Evolutionary conservation across 2,113 vertebrate genomes (phyloP), one percentile per base, ranked within the genome.

Genomic region (Gadus chalcogrammus): DNA sequence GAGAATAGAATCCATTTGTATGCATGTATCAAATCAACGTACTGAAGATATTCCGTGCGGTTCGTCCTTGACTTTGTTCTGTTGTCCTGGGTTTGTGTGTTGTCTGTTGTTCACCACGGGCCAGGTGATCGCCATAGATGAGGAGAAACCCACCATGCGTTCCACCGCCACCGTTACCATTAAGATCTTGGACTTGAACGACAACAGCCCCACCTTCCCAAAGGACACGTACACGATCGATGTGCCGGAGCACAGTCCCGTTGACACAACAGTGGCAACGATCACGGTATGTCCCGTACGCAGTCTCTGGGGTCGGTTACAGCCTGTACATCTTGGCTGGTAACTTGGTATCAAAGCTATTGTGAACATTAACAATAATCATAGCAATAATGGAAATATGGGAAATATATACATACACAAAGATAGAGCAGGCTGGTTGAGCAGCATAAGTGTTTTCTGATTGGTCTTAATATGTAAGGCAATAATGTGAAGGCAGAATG

Each of bases 81-180:
- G 61, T n/a, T 55, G 22, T 52, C 15, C 16, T 28, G n/a, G 24
- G 6, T 13, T 69, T 11, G 55, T 0, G 8, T 67, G 42, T 65
- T 13, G 59, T 62, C 0, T 3, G 27, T 15, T 42, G 13, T 48
- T 55, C 53, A 76, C 88, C 53, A 77, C 60, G 15, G 27, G 75
- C 16, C 78, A 99, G 97, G 90, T 99, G 18, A 68, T 95, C 70
- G 97, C 95, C 70, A 87, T 66, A 20, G 96, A 99, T 85, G 80
- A 11, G 0, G 72, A 74, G 3, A 59, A 35, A 0, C 0, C 0
- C 0, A 35, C 9, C 0, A 79, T 83, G 69, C 69, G 20, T 1
- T 93, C 94, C 2, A 83, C 60, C 0, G 95, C 95, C 24, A 90
- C 58, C 0, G 93, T 98, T 70, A 95, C 91, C 61, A 94, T 99